Conservation (phyloP, 2,113 vertebrate genomes). For the Climacteris rufus region DNA sequence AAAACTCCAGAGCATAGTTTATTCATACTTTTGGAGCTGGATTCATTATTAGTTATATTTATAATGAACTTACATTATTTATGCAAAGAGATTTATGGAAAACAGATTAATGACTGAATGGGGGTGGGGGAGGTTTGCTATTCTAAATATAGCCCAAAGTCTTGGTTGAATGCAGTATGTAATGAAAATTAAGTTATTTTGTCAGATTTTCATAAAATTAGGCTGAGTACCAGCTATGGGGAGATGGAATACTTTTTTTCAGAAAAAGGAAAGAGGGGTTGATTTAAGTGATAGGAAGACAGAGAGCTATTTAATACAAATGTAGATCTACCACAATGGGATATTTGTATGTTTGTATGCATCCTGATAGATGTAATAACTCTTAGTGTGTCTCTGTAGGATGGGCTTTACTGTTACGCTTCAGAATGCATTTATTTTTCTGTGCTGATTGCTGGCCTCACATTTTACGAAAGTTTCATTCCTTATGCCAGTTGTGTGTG, state of each 20-base stretch:
- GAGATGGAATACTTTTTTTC: not conserved
- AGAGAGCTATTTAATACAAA: not conserved
- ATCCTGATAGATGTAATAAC: not conserved
- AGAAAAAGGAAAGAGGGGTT: not conserved
- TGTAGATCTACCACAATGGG: not conserved
- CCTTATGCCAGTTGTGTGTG: not conserved
- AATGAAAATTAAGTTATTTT: conserved; percentile 5
- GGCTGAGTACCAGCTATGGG: not conserved
- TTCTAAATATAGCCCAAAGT: not conserved
- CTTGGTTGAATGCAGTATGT: not conserved
- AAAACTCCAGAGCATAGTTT: conserved; percentile 1
- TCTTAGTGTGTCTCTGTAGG: not conserved
- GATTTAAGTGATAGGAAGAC: conserved; percentile 28
- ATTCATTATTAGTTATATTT: conserved; percentile 37
- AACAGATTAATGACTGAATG: not conserved
- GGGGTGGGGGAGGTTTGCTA: not conserved
- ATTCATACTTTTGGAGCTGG: not conserved
- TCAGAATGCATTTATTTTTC: not conserved
- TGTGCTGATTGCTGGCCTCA: not conserved
- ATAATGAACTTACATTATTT: conserved; percentile 28
- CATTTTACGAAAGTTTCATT: not conserved
- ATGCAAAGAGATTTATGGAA: conserved; percentile 34
- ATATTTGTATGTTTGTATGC: conserved; percentile 9
- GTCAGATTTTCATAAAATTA: conserved; percentile 16
- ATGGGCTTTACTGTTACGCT: not conserved